Conservation (phyloP, 2,797 vertebrate species). For the Bovichtus variegatus region DNA sequence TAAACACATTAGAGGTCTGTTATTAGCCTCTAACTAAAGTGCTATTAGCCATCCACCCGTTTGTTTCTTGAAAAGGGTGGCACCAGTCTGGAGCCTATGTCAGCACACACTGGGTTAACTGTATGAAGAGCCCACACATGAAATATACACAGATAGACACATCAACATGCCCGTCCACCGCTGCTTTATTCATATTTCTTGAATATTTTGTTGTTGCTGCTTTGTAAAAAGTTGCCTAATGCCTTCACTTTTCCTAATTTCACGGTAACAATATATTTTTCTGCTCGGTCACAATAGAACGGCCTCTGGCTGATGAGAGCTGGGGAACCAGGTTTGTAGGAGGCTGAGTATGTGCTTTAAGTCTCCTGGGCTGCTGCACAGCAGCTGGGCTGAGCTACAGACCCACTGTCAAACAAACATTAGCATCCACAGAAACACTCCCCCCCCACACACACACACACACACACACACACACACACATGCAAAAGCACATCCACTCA, state of each 20-base stretch:
- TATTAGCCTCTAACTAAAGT: neutral
- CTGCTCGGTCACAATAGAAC: neutral
- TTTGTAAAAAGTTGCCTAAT: neutral
- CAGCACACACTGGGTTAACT: too few relatives aligned
- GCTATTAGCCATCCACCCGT: neutral
- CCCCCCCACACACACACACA: constrained; percentile 5
- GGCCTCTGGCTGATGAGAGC: neutral
- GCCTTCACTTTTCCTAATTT: neutral
- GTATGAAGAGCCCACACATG: neutral
- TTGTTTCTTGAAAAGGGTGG: neutral
- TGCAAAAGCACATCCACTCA: constrained; percentile 1
- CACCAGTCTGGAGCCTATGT: too few relatives aligned
- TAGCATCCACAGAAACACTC: constrained; percentile 19
- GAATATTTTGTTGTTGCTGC: neutral
- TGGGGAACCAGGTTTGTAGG: constrained; percentile 34
- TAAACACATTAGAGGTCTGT: neutral
- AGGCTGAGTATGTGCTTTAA: constrained; percentile 20
- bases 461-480: constrained; percentile 3
- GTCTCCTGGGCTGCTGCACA: constrained; percentile 31
- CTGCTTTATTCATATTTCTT: neutral
- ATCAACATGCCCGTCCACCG: accelerated
- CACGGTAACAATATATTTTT: neutral
- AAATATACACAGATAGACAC: neutral
- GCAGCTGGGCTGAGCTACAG: constrained; percentile 44
- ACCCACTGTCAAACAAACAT: constrained; percentile 49